A percentile compares a stretch with the other conserved stretches of the same genome.
Evolutionary conservation across 2,797 vertebrate species (phyloP).

Genomic region (Allobates femoralis): DNA sequence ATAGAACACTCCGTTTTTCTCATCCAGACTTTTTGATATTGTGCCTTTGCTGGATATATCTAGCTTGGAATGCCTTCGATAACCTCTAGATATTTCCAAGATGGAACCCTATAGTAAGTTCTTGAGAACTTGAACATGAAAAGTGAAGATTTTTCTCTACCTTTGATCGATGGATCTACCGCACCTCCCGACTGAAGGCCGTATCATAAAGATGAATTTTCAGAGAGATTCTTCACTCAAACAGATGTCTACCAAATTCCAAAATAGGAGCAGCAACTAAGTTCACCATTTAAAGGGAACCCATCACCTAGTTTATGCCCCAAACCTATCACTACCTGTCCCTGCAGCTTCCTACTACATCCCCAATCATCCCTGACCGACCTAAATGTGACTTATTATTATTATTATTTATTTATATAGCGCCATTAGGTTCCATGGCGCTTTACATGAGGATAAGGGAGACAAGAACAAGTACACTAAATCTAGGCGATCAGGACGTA

Average conservation of each 20-base stretch:
- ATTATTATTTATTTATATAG: too few species aligned
- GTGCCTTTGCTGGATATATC: background rate
- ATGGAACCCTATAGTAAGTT: background rate
- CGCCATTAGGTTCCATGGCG: too few species aligned
- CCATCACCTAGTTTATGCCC: too few species aligned
- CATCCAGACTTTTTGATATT: background rate
- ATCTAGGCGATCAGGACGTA: too few species aligned
- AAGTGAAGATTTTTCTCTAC: background rate
- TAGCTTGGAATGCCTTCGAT: background rate
- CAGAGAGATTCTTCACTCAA: background rate
- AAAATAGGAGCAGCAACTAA: background rate
- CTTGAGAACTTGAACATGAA: background rate
- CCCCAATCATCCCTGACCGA: too few species aligned
- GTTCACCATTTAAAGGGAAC: background rate
- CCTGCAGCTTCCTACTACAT: too few species aligned
- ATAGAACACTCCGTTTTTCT: background rate
- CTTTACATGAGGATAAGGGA: too few species aligned
- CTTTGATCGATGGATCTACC: background rate
- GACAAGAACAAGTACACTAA: too few species aligned
- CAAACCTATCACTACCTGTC: too few species aligned
- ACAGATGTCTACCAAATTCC: background rate
- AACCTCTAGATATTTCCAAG: background rate
- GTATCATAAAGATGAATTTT: background rate
- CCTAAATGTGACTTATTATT: too few species aligned
- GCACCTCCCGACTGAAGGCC: background rate